A percentile compares a stretch with the other conserved stretches of the same genome.
Conservation (phyloP, 2,113 vertebrate species). For the Muntiacus reevesi region DNA sequence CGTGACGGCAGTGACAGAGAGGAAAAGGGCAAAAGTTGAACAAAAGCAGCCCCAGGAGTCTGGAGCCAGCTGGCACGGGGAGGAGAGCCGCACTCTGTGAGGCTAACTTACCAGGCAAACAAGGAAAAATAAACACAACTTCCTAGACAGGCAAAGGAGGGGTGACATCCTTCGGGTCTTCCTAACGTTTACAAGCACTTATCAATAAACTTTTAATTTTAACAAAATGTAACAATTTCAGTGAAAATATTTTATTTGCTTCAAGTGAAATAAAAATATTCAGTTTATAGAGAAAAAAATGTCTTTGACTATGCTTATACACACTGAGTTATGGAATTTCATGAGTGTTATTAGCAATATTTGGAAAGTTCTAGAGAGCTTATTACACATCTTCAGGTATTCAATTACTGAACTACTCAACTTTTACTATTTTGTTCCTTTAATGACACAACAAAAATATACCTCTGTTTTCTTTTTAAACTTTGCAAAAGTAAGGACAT, state of each 20-base stretch:
- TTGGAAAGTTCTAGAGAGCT: not conserved
- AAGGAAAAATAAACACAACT: not conserved
- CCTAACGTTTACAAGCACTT: not conserved
- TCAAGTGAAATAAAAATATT: slow-evolving; percentile 16
- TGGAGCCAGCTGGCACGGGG: not conserved
- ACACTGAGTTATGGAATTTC: not conserved
- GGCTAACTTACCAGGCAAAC: not conserved
- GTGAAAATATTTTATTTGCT: not conserved
- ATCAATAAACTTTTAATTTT: not conserved
- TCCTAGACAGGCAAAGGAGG: not conserved
- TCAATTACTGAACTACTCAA: not conserved
- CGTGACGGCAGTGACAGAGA: not conserved
- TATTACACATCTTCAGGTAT: not conserved
- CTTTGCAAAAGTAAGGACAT: not conserved
- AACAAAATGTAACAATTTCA: not conserved
- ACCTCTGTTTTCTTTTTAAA: slow-evolving; percentile 22
- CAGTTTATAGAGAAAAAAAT: not conserved
- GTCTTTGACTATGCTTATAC: not conserved
- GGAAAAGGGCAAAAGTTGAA: not conserved
- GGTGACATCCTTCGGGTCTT: not conserved
- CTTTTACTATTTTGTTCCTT: not conserved
- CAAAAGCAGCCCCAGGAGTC: not conserved
- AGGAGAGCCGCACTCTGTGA: not conserved
- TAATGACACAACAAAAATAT: not conserved
- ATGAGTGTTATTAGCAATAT: not conserved